Evolutionary conservation across 1,140 invertebrate species (phyloP).

Genomic region (Acromyrmex heyeri): DNA sequence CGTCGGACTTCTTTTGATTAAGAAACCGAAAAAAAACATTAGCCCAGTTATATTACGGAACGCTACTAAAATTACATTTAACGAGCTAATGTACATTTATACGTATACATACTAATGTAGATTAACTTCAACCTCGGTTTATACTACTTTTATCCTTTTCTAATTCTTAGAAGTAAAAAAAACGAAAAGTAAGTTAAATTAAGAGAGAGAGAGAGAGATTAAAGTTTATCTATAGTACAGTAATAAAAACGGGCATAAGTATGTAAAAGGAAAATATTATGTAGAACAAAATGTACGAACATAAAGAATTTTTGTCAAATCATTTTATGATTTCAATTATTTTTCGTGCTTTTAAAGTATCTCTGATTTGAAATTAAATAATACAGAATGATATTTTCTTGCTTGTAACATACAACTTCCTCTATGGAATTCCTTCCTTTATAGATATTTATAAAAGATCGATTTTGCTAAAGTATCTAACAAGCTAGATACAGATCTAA

Average conservation of each 20-base stretch:
- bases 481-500: too few relatives aligned
- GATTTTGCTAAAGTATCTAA: too few relatives aligned
- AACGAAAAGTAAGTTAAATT: too few relatives aligned
- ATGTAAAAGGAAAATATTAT: neutral
- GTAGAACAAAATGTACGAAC: neutral
- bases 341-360: neutral
- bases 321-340: neutral
- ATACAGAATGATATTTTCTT: neutral
- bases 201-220: too few relatives aligned
- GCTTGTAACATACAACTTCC: neutral
- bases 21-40: neutral
- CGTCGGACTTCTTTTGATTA: constrained; percentile 12
- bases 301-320: neutral
- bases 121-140: too few relatives aligned
- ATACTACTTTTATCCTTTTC: too few relatives aligned
- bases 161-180: too few relatives aligned
- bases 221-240: too few relatives aligned
- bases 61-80: neutral
- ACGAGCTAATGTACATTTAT: neutral
- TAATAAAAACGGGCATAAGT: too few relatives aligned
- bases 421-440: too few relatives aligned
- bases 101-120: too few relatives aligned
- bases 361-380: neutral
- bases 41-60: neutral
- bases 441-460: neutral